Conservation (phyloP, 2,797 vertebrate genomes). For the Sebastes matsubarae region DNA sequence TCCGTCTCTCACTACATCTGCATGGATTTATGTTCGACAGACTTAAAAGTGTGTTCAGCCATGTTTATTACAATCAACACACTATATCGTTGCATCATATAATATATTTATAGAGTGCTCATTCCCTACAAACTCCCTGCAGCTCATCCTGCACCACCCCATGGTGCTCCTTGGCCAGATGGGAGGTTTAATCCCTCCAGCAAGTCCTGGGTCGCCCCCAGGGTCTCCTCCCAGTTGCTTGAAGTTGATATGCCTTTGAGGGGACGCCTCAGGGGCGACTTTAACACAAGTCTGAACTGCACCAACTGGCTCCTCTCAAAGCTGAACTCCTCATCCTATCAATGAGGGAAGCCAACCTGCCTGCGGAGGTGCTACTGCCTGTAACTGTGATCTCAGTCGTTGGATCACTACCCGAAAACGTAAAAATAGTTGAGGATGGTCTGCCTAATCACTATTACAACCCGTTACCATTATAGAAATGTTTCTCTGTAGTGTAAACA, state of each 20-base stretch:
- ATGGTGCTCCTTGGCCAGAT: conserved; percentile 29
- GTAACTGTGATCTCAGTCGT: conserved; percentile 1
- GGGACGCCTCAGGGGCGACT: conserved; percentile 38
- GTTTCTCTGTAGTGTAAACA: not conserved
- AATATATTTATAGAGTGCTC: conserved; percentile 33
- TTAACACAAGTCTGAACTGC: conserved; percentile 31
- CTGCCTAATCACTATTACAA: not conserved
- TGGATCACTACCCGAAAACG: not conserved
- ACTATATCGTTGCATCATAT: conserved; percentile 28
- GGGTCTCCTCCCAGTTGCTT: conserved; percentile 36
- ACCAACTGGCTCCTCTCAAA: conserved; percentile 20
- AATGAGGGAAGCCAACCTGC: conserved; percentile 11
- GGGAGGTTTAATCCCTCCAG: conserved; percentile 42
- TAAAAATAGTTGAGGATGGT: not conserved
- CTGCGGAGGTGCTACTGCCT: not conserved
- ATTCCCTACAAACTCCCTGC: conserved; percentile 2
- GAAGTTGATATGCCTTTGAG: conserved; percentile 29
- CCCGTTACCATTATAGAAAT: not conserved
- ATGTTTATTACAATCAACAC: conserved; percentile 43
- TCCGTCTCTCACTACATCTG: conserved; percentile 13
- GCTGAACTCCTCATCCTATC: conserved; percentile 7
- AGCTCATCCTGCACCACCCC: conserved; percentile 7
- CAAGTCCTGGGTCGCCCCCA: conserved; percentile 24
- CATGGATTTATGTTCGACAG: conserved; percentile 33
- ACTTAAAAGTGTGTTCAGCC: conserved; percentile 9